Evolutionary conservation across 92 coral and sea anemone genomes (phyloP).

Genomic region (Zoanthus gigantus): DNA sequence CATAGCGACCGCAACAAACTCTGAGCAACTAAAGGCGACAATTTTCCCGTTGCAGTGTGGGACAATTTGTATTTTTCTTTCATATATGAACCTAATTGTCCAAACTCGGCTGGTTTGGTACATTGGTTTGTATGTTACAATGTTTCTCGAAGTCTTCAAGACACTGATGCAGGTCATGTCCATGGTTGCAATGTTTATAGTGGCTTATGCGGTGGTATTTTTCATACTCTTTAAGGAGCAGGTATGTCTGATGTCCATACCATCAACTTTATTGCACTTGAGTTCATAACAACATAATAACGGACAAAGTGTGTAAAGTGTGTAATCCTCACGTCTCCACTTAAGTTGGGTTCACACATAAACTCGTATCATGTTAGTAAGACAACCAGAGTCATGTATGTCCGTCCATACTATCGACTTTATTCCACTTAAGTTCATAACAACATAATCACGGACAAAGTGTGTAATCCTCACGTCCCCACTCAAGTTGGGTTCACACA

Average conservation of each 20-base stretch:
- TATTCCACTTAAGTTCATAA: background rate
- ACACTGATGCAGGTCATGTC: constrained; percentile 76
- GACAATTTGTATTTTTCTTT: constrained; percentile 74
- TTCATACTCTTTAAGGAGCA: constrained; percentile 84
- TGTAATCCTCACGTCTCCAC: no score
- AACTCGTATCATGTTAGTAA: no score
- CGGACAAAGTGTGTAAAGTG: no score
- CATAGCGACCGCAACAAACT: constrained; percentile 48
- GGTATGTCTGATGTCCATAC: constrained; percentile 45
- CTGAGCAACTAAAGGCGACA: constrained; percentile 14
- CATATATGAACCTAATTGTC: constrained; percentile 78
- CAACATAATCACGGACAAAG: no score
- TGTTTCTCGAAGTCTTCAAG: constrained; percentile 85
- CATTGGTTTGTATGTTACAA: constrained; percentile 88
- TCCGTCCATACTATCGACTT: no score
- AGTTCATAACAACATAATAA: background rate
- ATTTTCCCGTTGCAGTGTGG: constrained; percentile 79
- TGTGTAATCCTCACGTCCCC: no score
- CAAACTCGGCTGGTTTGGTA: constrained; percentile 62
- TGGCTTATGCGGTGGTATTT: constrained; percentile 83
- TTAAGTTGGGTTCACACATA: no score
- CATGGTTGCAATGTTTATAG: constrained; percentile 67
- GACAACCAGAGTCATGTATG: no score
- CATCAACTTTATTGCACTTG: background rate
- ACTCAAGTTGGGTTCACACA: no score